Base-by-base conservation (phyloP, 2,797 vertebrate genomes). In the Pachyuromys duprasi region DNA sequence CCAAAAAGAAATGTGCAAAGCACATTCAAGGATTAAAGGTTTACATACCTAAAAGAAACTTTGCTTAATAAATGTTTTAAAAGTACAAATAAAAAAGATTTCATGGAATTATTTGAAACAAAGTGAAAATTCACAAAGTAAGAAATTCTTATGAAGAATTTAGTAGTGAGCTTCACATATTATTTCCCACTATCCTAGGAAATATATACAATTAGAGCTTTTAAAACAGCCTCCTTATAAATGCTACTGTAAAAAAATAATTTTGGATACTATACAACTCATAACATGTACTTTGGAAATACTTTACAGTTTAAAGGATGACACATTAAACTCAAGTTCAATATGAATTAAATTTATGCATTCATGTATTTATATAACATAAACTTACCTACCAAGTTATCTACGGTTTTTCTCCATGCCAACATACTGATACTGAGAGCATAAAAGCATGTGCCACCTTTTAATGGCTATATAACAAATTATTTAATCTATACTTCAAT, bases 21-120 rank as follows among this genome's bases (percentile, higher is more conserved):
- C 3, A 86, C 33, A 20, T 74, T 53, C 28, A 94, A 26, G 33
- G 74, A 20, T 75, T 20, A 80, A 90, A 81, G 84, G 76, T 45
- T 45, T 5, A 53, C 13, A 6, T 87, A 65, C 33, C 28, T 18
- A 53, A 70, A 80, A 92, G 80, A 45, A 74, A 76, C 67, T 95
- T 42, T 94, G 69, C 26, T 63, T 36, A 67, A 79, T 49, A 96
- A 95, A 60, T 60, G 45, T 74, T 86, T 92, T 62, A 89, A 94
- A 96, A 91, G 62, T 60, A 55, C 17, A 84, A 36, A 75, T 33
- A 74, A 86, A 70, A 91, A 9, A 91, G 42, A 11, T 62, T 95
- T 95, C 87, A 88, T 36, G 84, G 62, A 92, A 93, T 92, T 87
- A 93, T 81, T 94, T 31, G 86, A 5, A 95, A 93, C 39, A 82